Conservation (phyloP, 2,797 vertebrate genomes). For the Gephyroberyx darwinii region DNA sequence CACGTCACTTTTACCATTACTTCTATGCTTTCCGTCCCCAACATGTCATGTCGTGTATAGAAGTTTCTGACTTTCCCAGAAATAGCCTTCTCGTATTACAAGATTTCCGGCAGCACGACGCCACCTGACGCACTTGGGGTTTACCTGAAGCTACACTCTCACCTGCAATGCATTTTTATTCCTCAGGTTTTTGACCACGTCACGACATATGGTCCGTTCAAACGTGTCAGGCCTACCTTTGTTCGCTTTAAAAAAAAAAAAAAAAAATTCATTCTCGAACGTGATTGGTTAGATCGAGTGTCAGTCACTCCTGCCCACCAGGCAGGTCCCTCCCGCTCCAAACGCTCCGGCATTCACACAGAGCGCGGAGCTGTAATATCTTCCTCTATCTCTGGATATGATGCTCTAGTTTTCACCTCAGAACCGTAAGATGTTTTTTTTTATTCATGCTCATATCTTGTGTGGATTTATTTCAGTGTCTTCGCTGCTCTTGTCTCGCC, state of each 20-base stretch:
- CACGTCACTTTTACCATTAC: too few species aligned
- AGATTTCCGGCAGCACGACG: neutral
- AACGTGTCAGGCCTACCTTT: neutral
- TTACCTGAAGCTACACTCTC: conserved; percentile 17
- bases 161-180: conserved; percentile 21
- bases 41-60: too few species aligned
- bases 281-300: conserved; percentile 44
- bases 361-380: conserved; percentile 21
- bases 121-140: conserved; percentile 13
- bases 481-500: neutral
- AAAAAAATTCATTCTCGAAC: neutral
- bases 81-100: too few species aligned
- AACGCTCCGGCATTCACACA: conserved; percentile 15
- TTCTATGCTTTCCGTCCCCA: too few species aligned
- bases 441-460: neutral
- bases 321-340: conserved; percentile 32
- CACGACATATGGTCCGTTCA: neutral
- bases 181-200: neutral
- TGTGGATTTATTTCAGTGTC: neutral
- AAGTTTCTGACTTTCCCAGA: too few species aligned
- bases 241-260: too few species aligned
- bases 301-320: conserved; percentile 33
- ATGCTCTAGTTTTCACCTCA: conserved; percentile 53
- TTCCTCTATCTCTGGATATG: conserved; percentile 5
- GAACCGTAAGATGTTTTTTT: conserved; percentile 60